These are phyloP conservation scores for Leptinotarsa haldemani DNA, from an alignment of 2,888 invertebrate species.

Conservation along the genomic window DNA sequence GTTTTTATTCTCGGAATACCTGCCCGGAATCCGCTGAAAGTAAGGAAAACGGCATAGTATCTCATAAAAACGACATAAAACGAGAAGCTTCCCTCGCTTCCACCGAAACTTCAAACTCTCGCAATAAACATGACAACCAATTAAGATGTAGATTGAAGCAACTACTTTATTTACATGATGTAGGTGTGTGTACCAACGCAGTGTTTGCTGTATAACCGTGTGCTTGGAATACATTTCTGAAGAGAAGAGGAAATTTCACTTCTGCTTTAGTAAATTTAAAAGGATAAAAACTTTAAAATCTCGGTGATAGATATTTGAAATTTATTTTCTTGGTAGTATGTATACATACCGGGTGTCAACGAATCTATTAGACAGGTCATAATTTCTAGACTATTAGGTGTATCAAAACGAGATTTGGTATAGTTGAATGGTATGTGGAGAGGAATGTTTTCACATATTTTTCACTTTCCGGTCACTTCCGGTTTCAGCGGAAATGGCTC, in stretches of 20 bases:
- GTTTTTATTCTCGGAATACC: conserved; percentile 13
- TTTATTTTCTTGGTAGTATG: too few relatives aligned
- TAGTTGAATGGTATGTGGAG: too few relatives aligned
- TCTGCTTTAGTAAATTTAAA: neutral
- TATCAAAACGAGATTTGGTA: too few relatives aligned
- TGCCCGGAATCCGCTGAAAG: conserved; percentile 2
- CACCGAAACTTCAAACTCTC: conserved; percentile 59
- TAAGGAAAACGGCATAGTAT: conserved; percentile 5
- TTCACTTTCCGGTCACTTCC: too few relatives aligned
- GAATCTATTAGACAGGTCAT: too few relatives aligned
- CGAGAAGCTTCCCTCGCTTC: conserved; percentile 10
- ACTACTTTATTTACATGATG: conserved; percentile 64
- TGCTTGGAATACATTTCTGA: neutral
- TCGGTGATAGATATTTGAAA: neutral
- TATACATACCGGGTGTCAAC: too few relatives aligned
- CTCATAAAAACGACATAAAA: conserved; percentile 23
- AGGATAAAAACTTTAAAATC: neutral
- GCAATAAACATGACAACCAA: conserved; percentile 67
- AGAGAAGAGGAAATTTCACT: neutral
- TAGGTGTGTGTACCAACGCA: conserved; percentile 57
- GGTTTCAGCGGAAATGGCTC: too few relatives aligned
- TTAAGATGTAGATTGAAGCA: conserved; percentile 67
- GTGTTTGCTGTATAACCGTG: conserved; percentile 10
- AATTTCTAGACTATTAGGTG: too few relatives aligned
- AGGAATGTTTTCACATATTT: too few relatives aligned